Base-by-base conservation (phyloP, 1,140 invertebrate genomes). In the Euschistus heros region DNA sequence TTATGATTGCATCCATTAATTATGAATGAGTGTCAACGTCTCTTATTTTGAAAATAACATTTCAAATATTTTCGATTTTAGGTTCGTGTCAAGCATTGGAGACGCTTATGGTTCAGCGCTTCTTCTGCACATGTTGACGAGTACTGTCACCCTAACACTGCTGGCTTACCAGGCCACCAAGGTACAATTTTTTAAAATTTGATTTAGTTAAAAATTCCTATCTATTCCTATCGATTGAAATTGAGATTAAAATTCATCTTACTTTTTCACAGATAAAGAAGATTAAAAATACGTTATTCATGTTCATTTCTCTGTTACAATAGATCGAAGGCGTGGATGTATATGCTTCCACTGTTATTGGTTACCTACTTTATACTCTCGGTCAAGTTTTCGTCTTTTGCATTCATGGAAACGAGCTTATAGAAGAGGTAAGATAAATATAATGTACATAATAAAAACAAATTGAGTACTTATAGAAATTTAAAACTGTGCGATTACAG, bases 161-260 rank as follows among this genome's bases (percentile, higher is more conserved):
- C 76, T 91, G 26, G 88, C 89, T 42, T 91, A 91, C 73, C 88
- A 91, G 75, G 89, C 88, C 8, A 91, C 89, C 0, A 89, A 89
- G 80, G 86, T 87, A 78, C 73, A 66, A n/a, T n/a, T n/a, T n/a
- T n/a, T n/a, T n/a, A n/a, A n/a, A n/a, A n/a, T n/a, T n/a, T 70
- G 63, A 24, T 20, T 62, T 17, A 62, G 62, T 61, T 17, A 66
- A 13, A 55, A 55, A 24, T 17, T 6, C 27, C 7, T 60, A 18
- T 60, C n/a, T n/a, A n/a, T n/a, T n/a, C n/a, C n/a, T n/a, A n/a
- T n/a, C 6, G 22, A 22, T 54, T 1, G 1, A 54, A 54, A 54
- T 7, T 26, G 50, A 54, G 13, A 22, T 54, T 26, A 54, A 26
- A 46, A 46, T 46, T 46, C 44, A 46, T 46, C 24, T 54, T 54